These are phyloP conservation scores for Campylomormyrus numenius DNA, from an alignment of 2,113 vertebrate species.

Conservation along the genomic window DNA sequence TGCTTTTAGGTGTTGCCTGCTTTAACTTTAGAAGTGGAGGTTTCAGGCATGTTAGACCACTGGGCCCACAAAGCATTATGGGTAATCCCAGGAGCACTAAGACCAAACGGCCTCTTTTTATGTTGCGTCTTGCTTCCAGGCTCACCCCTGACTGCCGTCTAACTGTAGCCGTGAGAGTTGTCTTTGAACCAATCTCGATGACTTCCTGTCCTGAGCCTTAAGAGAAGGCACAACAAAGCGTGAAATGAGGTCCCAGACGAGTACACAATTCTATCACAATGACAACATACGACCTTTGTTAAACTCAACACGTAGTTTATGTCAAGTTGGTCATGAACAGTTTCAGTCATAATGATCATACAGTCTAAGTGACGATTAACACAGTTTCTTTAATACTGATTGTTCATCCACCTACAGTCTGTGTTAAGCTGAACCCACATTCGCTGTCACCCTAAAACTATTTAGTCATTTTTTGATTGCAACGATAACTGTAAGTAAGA, in stretches of 20 bases:
- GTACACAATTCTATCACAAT: not conserved
- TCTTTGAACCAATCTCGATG: not conserved
- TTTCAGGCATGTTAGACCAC: not conserved
- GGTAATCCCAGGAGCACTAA: not conserved
- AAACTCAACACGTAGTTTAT: not conserved
- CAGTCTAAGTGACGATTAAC: not conserved
- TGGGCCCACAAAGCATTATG: not conserved
- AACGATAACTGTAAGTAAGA: not conserved
- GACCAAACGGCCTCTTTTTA: not conserved
- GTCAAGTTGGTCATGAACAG: not conserved
- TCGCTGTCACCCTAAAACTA: not conserved
- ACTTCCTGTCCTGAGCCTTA: not conserved
- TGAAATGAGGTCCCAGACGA: not conserved
- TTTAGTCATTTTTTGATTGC: not conserved
- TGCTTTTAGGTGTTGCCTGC: not conserved
- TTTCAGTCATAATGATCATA: not conserved
- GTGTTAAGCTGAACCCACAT: not conserved
- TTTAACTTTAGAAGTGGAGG: not conserved
- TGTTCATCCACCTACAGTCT: not conserved
- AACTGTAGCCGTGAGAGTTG: not conserved
- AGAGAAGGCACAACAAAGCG: not conserved
- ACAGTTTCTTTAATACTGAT: not conserved
- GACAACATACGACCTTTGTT: not conserved
- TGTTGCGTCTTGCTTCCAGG: not conserved
- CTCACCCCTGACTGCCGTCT: not conserved